A percentile compares a stretch with the other conserved stretches of the same genome.
These are phyloP conservation scores for Lithophane leautieri DNA, from an alignment of 2,888 invertebrate genomes.

Conservation along the genomic window DNA sequence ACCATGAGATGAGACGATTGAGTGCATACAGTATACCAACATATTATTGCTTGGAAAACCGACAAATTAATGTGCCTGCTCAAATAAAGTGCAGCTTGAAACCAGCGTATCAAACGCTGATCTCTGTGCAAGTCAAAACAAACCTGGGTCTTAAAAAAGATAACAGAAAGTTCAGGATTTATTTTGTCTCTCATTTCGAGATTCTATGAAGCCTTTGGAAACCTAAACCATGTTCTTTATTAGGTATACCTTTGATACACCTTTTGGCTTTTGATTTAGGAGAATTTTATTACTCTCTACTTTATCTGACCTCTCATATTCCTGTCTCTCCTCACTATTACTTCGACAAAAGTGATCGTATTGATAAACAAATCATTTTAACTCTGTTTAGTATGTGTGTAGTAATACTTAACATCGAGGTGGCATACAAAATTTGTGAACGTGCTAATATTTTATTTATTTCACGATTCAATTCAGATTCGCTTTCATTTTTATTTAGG, in stretches of 20 bases:
- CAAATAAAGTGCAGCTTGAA: neutral
- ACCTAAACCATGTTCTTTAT: no score
- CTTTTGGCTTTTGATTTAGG: neutral
- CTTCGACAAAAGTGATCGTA: neutral
- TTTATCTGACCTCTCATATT: no score
- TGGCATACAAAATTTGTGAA: conserved; percentile 12
- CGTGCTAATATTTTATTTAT: conserved; percentile 38
- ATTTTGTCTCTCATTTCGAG: no score
- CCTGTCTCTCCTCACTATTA: neutral
- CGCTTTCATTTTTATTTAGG: conserved; percentile 38
- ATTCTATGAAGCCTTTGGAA: no score
- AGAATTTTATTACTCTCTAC: no score
- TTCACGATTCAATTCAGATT: conserved; percentile 39
- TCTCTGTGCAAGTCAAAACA: neutral
- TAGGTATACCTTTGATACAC: neutral
- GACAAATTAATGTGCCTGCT: neutral
- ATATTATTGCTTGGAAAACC: neutral
- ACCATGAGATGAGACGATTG: no score
- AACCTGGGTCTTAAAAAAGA: no score
- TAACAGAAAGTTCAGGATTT: no score
- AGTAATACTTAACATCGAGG: conserved; percentile 3
- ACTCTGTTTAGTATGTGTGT: conserved; percentile 17
- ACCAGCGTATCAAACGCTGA: neutral
- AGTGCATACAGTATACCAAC: no score
- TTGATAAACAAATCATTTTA: conserved; percentile 6